Base-by-base conservation (phyloP, 2,797 vertebrate species). In the Pelochelys cantorii region DNA sequence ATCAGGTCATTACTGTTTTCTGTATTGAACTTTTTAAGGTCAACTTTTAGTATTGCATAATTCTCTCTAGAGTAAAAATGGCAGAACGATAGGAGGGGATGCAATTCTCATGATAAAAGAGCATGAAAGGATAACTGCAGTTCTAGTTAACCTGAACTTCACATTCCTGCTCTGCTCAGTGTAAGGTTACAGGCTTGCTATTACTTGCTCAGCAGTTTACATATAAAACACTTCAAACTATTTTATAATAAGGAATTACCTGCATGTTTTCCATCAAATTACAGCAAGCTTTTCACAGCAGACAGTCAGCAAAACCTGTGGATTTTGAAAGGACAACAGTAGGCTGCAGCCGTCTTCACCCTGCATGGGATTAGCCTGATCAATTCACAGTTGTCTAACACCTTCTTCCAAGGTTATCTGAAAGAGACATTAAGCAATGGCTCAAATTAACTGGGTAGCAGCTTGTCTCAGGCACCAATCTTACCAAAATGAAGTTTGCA, bases 201-300 rank as follows among this genome's bases (percentile, higher is more conserved):
- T 48, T 92, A 89, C 62, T 74, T 52, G 71, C 82, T 90, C 82
- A 81, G 77, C 92, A 92, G 77, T 56, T 93, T 90, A 81, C 42
- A 57, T 55, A 88, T 82, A 88, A 93, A 93, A 93, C 52, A 37
- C 55, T 91, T 77, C 87, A 95, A 93, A 96, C 89, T 34, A 54
- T 34, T 79, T 78, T 25, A 86, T 90, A 94, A 94, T 87, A 91
- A 95, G 86, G 79, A 94, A 95, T 96, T 94, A 96, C 86, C 91
- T 95, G 79, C 85, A 79, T 79, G 68, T 75, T 94, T 95, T 93
- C 91, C 85, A 95, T 89, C 86, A 93, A 91, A 96, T 93, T 96
- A 95, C 59, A 83, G 92, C 79, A 82, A 74, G 42, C 83, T 94
- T 89, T 81, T 86, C 96, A 88, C 84, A 94, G 92, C 84, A 94